Evolutionary conservation across 2,797 vertebrate species (phyloP).

Genomic region (Uromys caudimaculatus): DNA sequence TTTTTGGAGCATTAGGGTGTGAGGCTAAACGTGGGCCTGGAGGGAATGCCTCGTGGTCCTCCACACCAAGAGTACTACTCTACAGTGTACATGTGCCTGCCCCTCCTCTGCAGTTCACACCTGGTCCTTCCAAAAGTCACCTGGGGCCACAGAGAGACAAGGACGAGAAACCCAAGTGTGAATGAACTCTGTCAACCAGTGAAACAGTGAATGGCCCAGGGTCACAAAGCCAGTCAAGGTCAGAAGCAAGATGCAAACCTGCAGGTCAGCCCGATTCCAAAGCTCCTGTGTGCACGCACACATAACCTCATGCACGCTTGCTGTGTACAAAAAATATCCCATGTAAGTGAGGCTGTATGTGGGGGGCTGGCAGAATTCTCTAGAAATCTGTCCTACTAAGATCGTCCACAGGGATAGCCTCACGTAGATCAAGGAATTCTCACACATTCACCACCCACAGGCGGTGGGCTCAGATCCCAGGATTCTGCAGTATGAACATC

Average conservation of each 20-base stretch:
- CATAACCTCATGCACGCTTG: accelerated
- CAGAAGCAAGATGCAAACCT: neutral
- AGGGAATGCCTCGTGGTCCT: conserved; percentile 4
- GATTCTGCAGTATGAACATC: neutral
- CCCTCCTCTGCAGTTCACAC: accelerated
- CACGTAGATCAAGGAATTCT: neutral
- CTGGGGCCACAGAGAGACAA: accelerated
- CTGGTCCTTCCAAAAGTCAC: neutral
- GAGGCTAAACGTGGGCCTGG: neutral
- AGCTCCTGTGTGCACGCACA: neutral
- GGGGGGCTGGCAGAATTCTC: neutral
- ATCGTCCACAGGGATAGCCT: neutral
- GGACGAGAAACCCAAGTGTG: neutral
- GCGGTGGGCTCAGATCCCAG: neutral
- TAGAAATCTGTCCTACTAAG: conserved; percentile 21
- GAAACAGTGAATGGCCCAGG: neutral
- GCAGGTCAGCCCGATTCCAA: neutral
- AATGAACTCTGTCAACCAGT: accelerated
- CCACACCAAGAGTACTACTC: neutral
- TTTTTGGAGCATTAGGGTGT: conserved; percentile 79
- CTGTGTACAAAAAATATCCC: neutral
- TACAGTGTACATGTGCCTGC: accelerated
- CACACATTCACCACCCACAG: neutral
- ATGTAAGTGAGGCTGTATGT: neutral
- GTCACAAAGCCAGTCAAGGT: neutral